Conservation (phyloP, 2,888 invertebrate species). For the Penaeus monodon region DNA sequence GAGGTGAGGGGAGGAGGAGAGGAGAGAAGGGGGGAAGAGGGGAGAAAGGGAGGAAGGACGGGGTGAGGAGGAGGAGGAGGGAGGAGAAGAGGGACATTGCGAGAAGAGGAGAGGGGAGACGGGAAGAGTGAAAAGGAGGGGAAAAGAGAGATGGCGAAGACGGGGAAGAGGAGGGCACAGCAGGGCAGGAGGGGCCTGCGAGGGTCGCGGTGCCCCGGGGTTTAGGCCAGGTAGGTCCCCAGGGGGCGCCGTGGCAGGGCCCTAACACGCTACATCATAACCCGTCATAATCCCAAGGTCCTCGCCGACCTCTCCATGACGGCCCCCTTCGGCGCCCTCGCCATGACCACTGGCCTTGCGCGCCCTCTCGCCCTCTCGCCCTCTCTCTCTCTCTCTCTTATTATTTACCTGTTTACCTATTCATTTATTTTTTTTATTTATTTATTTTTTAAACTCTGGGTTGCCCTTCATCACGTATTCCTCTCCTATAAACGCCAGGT, state of each 20-base stretch:
- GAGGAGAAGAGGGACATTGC: neutral
- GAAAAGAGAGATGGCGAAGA: neutral
- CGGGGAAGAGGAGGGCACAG: neutral
- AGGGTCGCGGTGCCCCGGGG: conserved; percentile 10
- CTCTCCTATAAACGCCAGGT: too few species aligned
- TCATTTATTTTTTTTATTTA: too few species aligned
- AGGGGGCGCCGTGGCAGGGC: conserved; percentile 45
- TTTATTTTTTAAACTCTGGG: too few species aligned
- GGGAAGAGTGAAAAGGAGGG: neutral
- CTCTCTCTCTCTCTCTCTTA: too few species aligned
- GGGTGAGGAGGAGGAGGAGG: neutral
- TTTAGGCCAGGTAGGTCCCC: conserved; percentile 39
- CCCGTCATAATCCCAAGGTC: conserved; percentile 52
- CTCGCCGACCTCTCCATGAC: conserved; percentile 33
- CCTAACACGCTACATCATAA: conserved; percentile 51
- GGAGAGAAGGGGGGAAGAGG: neutral
- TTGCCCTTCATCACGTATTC: too few species aligned
- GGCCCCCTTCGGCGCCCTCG: conserved; percentile 30
- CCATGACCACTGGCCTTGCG: neutral
- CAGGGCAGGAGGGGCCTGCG: conserved; percentile 15
- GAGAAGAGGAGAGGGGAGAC: neutral
- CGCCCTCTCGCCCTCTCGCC: too few species aligned
- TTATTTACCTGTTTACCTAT: too few species aligned
- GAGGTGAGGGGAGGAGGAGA: neutral
- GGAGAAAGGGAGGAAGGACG: neutral